These are phyloP conservation scores for Bilobella aurantiaca DNA, from an alignment of 1,140 invertebrate species.

Conservation along the genomic window DNA sequence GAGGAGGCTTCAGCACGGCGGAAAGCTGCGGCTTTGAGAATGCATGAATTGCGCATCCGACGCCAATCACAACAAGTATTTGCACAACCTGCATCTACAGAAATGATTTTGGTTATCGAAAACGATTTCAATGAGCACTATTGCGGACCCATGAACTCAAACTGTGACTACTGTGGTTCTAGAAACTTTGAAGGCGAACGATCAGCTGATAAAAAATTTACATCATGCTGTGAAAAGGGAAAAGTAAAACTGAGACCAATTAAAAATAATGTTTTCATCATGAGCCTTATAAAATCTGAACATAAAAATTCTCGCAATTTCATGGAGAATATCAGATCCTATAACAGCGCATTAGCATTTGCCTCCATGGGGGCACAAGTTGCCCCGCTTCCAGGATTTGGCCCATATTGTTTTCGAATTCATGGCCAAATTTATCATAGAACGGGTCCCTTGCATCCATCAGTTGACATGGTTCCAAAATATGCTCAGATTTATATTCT, in stretches of 20 bases:
- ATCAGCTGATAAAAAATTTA: background rate
- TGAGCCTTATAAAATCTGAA: background rate
- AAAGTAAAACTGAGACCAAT: constrained; percentile 10
- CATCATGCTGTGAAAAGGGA: constrained; percentile 14
- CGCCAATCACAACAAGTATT: too few species aligned
- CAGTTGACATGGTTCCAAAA: constrained; percentile 11
- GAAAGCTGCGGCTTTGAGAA: too few species aligned
- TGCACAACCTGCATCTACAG: too few species aligned
- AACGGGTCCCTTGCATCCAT: constrained; percentile 16
- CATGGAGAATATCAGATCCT: constrained; percentile 34
- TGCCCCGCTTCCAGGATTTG: constrained; percentile 1
- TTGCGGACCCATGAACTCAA: background rate
- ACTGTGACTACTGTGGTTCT: background rate
- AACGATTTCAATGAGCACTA: too few species aligned
- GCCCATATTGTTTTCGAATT: constrained; percentile 36
- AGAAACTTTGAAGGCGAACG: background rate
- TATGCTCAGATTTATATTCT: constrained; percentile 35
- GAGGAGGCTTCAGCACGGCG: too few species aligned
- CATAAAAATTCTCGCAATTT: constrained; percentile 28
- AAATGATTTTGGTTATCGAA: too few species aligned
- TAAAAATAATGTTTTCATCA: background rate
- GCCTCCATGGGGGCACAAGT: constrained; percentile 35
- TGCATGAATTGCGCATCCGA: too few species aligned
- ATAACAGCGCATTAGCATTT: constrained; percentile 36
- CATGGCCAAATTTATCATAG: constrained; percentile 38